Evolutionary conservation across 2,888 invertebrate genomes (phyloP), one percentile per base, ranked within the genome.

Genomic region (Lymantria dispar): DNA sequence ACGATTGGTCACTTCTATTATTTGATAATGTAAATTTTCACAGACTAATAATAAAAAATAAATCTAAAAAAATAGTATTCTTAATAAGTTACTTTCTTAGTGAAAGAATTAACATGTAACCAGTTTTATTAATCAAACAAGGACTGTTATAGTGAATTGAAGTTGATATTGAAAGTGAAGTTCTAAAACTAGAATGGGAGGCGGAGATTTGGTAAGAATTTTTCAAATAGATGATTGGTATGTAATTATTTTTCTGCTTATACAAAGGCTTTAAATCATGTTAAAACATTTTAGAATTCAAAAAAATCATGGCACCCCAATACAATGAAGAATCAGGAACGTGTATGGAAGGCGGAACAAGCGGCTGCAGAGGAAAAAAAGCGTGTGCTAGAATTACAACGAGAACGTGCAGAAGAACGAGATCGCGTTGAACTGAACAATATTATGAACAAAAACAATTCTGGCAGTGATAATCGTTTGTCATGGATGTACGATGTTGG

Each of bases 401-500:
- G 92, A 47, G 95, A 95, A 76, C 92, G 95, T 0, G 93, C 93
- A 39, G 92, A 93, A 67, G 95, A 95, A 68, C 89, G 93, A 58
- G 94, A 94, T 54, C 87, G 93, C 2, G 93, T 95, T 45, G 94
- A 95, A 56, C 85, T 95, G n/a, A 93, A 93, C 49, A 92, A 93
- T 43, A 61, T 67, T 8, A 86, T 94, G 92, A 94, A 46, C 76
- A 93, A 85, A 82, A 92, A 93, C 87, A 57, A 92, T 87, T 13
- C 80, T 85, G 68, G 82, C 10, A 67, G 62, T 48, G 93, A 94
- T 48, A 92, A 93, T 51, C 95, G 96, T 59, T 82, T 97, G 47
- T 95, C 96, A 77, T 97, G 97, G 97, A 97, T 97, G 97, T 97
- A 97, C 77, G 96, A 97, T 92, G 94, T 93, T 81, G 50, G 81